Evolutionary conservation across 1,140 invertebrate genomes (phyloP).

Genomic region (Vanessa atalanta): DNA sequence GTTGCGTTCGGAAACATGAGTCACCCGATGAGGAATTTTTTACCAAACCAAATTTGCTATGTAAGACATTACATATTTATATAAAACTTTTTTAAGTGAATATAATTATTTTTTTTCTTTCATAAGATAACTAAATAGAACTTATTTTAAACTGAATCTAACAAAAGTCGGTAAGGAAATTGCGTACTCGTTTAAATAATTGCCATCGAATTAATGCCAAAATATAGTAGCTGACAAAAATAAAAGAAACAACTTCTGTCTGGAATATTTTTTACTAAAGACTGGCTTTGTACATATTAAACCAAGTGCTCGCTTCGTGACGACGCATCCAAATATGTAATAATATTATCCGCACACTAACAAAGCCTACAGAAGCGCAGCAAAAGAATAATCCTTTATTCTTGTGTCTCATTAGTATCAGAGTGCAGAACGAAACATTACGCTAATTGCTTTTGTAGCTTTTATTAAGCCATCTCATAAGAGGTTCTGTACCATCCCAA

Average conservation of each 20-base stretch:
- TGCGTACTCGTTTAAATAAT: too few relatives aligned
- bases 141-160: too few relatives aligned
- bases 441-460: slow-evolving; percentile 35
- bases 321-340: slow-evolving; percentile 27
- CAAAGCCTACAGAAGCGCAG: slow-evolving; percentile 3
- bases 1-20: too few relatives aligned
- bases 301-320: slow-evolving; percentile 14
- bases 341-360: slow-evolving; percentile 14
- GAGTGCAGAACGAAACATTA: slow-evolving; percentile 33
- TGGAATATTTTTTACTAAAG: slow-evolving; percentile 23
- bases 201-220: too few relatives aligned
- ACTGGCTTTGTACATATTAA: slow-evolving; percentile 8
- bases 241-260: slow-evolving; percentile 2
- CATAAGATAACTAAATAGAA: background rate
- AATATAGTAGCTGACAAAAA: background rate
- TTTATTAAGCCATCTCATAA: slow-evolving; percentile 14
- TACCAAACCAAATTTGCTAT: too few relatives aligned
- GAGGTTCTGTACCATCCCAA: slow-evolving; percentile 19
- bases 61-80: too few relatives aligned
- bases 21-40: too few relatives aligned
- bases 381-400: slow-evolving; percentile 26
- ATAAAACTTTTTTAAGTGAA: too few relatives aligned
- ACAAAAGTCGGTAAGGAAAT: too few relatives aligned
- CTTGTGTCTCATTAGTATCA: slow-evolving; percentile 19
- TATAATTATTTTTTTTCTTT: too few relatives aligned